Percentiles rank a stretch among this genome's conserved stretches.
phyloP scores from a whole-genome alignment of 2,888 invertebrate species.

The Oligia latruncula region DNA sequence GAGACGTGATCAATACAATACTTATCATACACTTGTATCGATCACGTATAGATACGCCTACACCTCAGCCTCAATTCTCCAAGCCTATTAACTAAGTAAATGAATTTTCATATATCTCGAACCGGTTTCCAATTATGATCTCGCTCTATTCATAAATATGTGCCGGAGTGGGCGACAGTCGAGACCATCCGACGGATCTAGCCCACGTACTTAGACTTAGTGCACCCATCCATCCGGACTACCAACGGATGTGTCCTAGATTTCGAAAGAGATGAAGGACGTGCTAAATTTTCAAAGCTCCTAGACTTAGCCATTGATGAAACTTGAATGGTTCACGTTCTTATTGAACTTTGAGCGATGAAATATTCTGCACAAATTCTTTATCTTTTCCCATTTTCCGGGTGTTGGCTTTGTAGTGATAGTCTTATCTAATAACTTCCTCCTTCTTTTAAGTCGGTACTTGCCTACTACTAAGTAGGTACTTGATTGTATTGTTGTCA shows the following conservation, averaged over 20 bases:
- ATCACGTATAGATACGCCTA: conserved; percentile 35
- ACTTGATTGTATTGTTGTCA: not conserved
- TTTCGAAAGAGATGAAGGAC: conserved; percentile 56
- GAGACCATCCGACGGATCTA: conserved; percentile 55
- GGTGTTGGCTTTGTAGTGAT: not conserved
- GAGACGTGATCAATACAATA: conserved; percentile 31
- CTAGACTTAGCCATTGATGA: conserved; percentile 27
- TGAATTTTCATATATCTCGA: conserved; percentile 45
- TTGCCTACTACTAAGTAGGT: not conserved
- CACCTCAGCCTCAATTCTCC: conserved; percentile 22
- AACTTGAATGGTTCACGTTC: conserved; percentile 35
- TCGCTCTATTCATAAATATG: conserved; percentile 53
- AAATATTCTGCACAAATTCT: conserved; percentile 12
- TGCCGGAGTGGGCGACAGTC: conserved; percentile 58
- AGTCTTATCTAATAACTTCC: not conserved
- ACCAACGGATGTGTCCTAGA: conserved; percentile 60
- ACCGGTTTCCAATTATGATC: conserved; percentile 59
- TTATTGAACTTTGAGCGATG: conserved; percentile 16
- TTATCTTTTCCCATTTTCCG: not conserved
- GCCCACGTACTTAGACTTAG: conserved; percentile 62
- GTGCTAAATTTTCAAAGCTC: conserved; percentile 47
- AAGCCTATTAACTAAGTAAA: conserved; percentile 42
- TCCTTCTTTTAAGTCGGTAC: not conserved
- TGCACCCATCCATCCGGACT: conserved; percentile 59
- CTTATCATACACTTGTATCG: conserved; percentile 30